A percentile compares a stretch with the other conserved stretches of the same genome.
These are phyloP conservation scores for Beroe forskalii DNA, from an alignment of 37 sponge, comb jelly and placozoan genomes.

Conservation along the genomic window DNA sequence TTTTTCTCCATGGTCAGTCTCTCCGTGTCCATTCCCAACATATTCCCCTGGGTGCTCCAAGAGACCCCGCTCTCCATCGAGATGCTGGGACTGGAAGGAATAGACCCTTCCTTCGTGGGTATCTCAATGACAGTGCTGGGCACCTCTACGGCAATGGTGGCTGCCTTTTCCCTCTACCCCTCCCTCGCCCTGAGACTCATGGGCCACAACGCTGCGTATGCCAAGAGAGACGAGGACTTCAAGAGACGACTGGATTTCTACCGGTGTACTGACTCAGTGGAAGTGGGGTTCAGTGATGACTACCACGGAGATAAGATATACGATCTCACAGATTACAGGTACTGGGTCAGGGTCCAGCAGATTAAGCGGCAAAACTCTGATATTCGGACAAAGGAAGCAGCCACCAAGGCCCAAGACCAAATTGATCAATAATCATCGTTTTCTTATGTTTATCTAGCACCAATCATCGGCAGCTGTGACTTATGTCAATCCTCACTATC, in stretches of 20 bases:
- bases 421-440: no score
- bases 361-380: constrained; percentile 65
- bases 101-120: constrained; percentile 31
- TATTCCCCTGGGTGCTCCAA: not conserved
- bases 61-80: not conserved
- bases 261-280: constrained; percentile 29
- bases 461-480: no score
- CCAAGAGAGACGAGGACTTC: constrained; percentile 25
- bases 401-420: no score
- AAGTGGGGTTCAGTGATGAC: constrained; percentile 84
- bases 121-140: not conserved
- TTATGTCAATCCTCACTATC: no score
- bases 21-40: not conserved
- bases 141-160: not conserved
- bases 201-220: not conserved
- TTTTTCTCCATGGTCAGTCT: not conserved
- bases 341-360: constrained; percentile 93
- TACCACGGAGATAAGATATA: constrained; percentile 93
- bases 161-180: not conserved
- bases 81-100: constrained; percentile 7
- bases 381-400: no score
- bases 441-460: no score
- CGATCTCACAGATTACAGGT: constrained; percentile 92
- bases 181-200: not conserved
- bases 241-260: constrained; percentile 21